Evolutionary conservation across 2,113 vertebrate genomes (phyloP), one percentile per base, ranked within the genome.

Genomic region (Pseudois nayaur): DNA sequence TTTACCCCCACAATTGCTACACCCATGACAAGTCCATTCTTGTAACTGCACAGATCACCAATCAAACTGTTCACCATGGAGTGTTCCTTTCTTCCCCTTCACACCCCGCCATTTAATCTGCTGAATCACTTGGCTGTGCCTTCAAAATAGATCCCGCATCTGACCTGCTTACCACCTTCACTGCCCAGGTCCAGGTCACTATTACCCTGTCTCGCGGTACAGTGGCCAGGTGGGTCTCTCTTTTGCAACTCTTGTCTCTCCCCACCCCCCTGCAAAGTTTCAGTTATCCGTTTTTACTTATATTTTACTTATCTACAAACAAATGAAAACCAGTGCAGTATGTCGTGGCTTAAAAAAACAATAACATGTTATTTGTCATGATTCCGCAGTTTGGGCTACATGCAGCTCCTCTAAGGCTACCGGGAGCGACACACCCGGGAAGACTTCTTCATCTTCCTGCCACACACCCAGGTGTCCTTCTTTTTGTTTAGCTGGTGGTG

Each of bases 261-360:
- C 36, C 43, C 3, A 1, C 2, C 0, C 10, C 11, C 4, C 0
- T 1, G 5, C n/a, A 87, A 31, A 19, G 7, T 60, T 83, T 76
- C 19, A 48, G 3, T 52, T 31, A 89, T 21, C 40, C 59, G 45
- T n/a, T 29, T 82, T 60, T 21, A 40, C 5, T 57, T 86, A 81
- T 23, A 16, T 15, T n/a, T 67, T 67, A n/a, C 33, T 67, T 67
- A 67, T 10, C 33, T 36, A 55, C 2, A 55, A 89, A 19, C 9
- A 25, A 52, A 33, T 33, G 43, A 17, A 43, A 90, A 82, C 36
- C 7, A 59, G 27, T 1, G 27, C 29, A 67, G 17, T 82, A 67
- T 25, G 29, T 31, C 27, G 6, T 48, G 40, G 21, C 25, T 97
- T 93, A 45, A 81, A 45, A 36, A 43, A 36, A 36, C 21, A 88